Evolutionary conservation across 2,113 vertebrate species (phyloP).

Genomic region (Nymphicus hollandicus): DNA sequence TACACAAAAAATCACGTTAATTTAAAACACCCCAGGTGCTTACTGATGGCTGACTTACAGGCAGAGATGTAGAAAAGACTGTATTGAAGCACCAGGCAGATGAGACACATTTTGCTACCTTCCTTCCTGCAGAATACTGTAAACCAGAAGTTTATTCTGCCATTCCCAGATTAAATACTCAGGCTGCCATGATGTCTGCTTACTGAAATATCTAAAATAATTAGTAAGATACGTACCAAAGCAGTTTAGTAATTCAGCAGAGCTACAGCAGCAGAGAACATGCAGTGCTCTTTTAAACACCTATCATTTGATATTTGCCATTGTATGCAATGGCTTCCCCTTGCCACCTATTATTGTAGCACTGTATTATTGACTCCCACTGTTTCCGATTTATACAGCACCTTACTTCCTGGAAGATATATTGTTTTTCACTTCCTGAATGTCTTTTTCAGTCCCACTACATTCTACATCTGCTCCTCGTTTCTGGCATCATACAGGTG

Average conservation of each 20-base stretch:
- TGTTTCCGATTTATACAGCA: not conserved
- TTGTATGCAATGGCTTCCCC: not conserved
- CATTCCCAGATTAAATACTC: not conserved
- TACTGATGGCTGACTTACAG: not conserved
- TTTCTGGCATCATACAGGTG: not conserved
- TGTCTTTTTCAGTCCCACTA: not conserved
- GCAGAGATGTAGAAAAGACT: accelerated
- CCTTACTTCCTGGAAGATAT: not conserved
- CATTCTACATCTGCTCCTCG: not conserved
- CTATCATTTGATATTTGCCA: not conserved
- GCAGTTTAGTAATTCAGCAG: not conserved
- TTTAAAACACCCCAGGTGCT: not conserved
- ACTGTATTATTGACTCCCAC: not conserved
- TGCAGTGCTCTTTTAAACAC: not conserved
- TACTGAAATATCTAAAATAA: not conserved
- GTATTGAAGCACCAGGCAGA: not conserved
- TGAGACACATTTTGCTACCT: not conserved
- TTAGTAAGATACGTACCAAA: not conserved
- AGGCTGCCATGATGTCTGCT: not conserved
- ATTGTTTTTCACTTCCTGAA: not conserved
- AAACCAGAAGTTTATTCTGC: not conserved
- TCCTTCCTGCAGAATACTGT: not conserved
- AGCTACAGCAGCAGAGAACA: not conserved
- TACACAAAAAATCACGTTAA: not conserved
- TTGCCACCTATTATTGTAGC: not conserved